Base-by-base conservation (phyloP, 2,113 vertebrate species). In the Hippocampus guttulatus region DNA sequence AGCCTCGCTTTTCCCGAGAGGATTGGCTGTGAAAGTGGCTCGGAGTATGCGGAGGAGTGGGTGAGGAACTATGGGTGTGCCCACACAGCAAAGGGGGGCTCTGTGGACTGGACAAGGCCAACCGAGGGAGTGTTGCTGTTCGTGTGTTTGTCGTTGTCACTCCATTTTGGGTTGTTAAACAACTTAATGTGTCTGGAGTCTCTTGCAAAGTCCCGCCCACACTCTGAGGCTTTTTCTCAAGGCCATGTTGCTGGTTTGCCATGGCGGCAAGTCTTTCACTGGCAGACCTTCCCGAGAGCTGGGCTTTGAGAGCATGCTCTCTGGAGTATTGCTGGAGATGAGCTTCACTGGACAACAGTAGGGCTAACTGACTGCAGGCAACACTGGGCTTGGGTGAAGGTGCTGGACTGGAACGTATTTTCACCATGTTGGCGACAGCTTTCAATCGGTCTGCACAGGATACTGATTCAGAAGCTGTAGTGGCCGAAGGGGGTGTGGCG, bases 321-420 rank as follows among this genome's bases (percentile, higher is more conserved):
- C 95, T 92, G 67, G 96, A 98, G 86, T 99, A 99, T 87, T 99
- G 96, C 90, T 99, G 96, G 78, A 99, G 89, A 87, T 99, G 96
- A 69, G 96, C 96, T 86, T 99, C 97, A 8, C 97, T 99, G n/a
- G 97, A 99, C 52, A 99, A 93, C 51, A 99, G 91, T 54, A 99
- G 86, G 11, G 97, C 97, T 64, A 99, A 86, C 54, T 99, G 97
- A 88, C 97, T 99, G 83, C 97, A 99, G 7, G 96, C 96, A 30
- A 98, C 93, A 5, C 96, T 99, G 69, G 97, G 97, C 80, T 98
- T 98, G 3, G 97, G 97, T 0, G 96, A 98, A 66, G 95, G 91
- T 64, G 94, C 93, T 1, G 96, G 95, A 76, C 97, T 97, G 27
- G 95, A 93, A 64, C 97, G 93, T 70, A 95, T 96, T 76, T 96